Evolutionary conservation across 2,113 vertebrate genomes (phyloP).

Genomic region (Bambusicola thoracicus): DNA sequence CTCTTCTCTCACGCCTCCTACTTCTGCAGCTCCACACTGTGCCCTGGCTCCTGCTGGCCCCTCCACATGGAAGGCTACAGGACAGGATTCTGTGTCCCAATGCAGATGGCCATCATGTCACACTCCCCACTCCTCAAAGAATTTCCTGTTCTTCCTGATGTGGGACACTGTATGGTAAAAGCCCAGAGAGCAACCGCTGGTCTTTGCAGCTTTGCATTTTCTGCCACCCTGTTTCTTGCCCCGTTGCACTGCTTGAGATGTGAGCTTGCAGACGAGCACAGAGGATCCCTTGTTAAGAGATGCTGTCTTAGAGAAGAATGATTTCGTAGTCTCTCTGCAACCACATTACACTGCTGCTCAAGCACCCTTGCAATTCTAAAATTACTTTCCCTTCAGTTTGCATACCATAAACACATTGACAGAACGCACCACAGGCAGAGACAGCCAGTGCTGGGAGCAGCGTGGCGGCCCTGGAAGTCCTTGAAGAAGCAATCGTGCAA

Average conservation of each 20-base stretch:
- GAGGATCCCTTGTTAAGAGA: background rate
- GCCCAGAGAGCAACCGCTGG: background rate
- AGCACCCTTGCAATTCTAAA: background rate
- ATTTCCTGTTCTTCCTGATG: background rate
- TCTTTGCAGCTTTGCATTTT: background rate
- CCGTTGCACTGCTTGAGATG: background rate
- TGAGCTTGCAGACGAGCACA: background rate
- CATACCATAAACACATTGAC: background rate
- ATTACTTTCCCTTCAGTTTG: background rate
- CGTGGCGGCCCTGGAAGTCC: background rate
- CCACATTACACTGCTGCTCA: background rate
- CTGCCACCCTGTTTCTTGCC: background rate
- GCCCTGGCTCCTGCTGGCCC: background rate
- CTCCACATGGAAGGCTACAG: background rate
- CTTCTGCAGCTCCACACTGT: background rate
- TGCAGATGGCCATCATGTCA: background rate
- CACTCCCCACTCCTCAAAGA: background rate
- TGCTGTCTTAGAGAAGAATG: background rate
- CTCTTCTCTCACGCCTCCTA: background rate
- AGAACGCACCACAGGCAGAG: background rate
- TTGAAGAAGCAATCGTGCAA: background rate
- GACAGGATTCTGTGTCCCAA: background rate
- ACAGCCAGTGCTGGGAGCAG: background rate
- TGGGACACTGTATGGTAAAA: background rate
- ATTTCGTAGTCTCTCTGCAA: background rate